phyloP scores from a whole-genome alignment of 2,888 invertebrate species.

The Cordylochernes scorpioides region DNA sequence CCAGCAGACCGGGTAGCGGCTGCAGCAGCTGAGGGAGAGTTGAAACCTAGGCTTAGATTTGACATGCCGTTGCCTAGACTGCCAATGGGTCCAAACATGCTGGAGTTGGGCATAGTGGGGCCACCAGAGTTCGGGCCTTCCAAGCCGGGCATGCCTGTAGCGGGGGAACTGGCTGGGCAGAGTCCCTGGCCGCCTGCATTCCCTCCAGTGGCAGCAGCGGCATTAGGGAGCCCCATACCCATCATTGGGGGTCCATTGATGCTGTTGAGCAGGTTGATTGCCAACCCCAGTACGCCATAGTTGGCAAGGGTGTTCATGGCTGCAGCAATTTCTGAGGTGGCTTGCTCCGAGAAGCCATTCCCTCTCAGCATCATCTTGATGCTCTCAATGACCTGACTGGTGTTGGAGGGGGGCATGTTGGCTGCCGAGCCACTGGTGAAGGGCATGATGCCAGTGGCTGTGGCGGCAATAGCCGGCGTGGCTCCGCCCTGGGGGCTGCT shows the following conservation, averaged over 20 bases:
- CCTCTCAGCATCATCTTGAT: conserved; percentile 59
- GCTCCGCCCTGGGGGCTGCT: conserved; percentile 13
- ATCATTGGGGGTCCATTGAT: conserved; percentile 9
- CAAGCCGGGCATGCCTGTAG: conserved; percentile 8
- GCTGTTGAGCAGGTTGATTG: conserved; percentile 29
- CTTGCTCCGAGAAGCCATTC: conserved; percentile 67
- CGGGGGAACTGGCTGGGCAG: conserved; percentile 7
- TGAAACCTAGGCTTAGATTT: conserved; percentile 10
- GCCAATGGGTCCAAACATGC: conserved; percentile 19
- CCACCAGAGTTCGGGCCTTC: conserved; percentile 6
- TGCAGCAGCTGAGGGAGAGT: too few relatives aligned
- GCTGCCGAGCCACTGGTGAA: conserved; percentile 25
- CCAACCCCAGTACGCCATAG: conserved; percentile 64
- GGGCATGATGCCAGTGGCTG: conserved; percentile 13
- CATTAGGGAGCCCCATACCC: conserved; percentile 8
- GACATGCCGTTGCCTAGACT: conserved; percentile 13
- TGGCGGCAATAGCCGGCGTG: conserved; percentile 2
- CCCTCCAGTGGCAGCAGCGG: conserved; percentile 6
- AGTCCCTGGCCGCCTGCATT: conserved; percentile 8
- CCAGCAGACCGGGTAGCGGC: conserved; percentile 10
- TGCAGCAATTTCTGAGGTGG: conserved; percentile 58
- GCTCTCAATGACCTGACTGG: conserved; percentile 58
- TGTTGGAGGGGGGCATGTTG: conserved; percentile 37
- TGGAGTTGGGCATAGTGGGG: conserved; percentile 11
- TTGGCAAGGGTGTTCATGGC: conserved; percentile 76